These are phyloP conservation scores for Phlogophora meticulosa DNA, from an alignment of 2,888 invertebrate genomes.

Conservation along the genomic window DNA sequence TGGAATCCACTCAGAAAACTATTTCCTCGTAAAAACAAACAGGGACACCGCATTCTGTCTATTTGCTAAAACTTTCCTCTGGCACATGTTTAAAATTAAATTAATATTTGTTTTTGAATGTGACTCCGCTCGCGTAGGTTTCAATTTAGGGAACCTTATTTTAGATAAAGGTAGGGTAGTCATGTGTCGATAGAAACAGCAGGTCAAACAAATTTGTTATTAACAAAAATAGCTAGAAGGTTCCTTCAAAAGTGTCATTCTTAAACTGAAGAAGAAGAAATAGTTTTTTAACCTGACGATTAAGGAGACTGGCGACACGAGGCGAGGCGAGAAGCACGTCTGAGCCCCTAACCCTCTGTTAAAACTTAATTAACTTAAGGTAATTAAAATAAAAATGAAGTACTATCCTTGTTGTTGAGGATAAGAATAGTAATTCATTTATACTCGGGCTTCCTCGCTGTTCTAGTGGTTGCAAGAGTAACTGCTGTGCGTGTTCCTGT, in stretches of 20 bases:
- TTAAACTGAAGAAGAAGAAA: no score
- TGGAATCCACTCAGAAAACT: constrained; percentile 49
- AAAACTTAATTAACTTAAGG: background rate
- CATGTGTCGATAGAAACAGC: background rate
- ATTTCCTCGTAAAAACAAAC: constrained; percentile 53
- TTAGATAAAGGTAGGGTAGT: constrained; percentile 1
- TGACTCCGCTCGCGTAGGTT: constrained; percentile 28
- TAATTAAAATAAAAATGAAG: background rate
- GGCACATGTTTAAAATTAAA: constrained; percentile 53
- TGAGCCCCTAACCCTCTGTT: no score
- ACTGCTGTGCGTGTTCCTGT: no score
- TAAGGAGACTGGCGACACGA: no score
- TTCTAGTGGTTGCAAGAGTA: no score
- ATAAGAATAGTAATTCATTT: no score
- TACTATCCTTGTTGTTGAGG: background rate
- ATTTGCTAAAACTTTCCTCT: constrained; percentile 44
- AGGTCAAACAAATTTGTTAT: background rate
- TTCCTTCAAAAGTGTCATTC: no score
- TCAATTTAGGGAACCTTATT: constrained; percentile 11
- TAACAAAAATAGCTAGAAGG: no score
- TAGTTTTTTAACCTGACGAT: no score
- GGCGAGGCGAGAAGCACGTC: no score
- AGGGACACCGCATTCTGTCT: constrained; percentile 42
- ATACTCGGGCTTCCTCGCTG: no score
- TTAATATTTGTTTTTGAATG: constrained; percentile 47